These are phyloP conservation scores for Coturnix japonica DNA, from an alignment of 2,113 vertebrate genomes.

Conservation along the genomic window DNA sequence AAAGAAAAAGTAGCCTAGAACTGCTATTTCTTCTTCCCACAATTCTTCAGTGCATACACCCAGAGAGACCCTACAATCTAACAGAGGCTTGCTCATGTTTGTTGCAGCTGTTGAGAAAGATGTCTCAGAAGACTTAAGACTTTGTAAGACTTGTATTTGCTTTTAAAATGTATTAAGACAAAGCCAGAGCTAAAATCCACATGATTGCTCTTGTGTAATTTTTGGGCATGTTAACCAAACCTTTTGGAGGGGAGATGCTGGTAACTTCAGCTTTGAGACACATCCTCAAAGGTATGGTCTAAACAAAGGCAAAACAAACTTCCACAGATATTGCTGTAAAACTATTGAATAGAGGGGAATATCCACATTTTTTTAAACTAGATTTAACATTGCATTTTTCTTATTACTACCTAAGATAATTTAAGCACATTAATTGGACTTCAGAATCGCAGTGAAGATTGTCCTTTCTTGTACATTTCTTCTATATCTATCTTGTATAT, in stretches of 20 bases:
- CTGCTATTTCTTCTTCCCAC: neutral
- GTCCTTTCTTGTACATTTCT: neutral
- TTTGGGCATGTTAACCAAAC: neutral
- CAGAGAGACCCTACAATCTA: neutral
- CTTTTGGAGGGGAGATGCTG: neutral
- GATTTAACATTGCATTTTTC: neutral
- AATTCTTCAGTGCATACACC: neutral
- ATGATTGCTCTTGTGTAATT: neutral
- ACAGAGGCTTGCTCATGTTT: neutral
- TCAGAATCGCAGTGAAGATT: neutral
- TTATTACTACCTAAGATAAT: neutral
- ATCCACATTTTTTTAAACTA: neutral
- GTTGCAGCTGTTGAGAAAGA: neutral
- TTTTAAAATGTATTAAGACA: neutral
- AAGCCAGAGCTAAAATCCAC: neutral
- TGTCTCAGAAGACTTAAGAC: neutral
- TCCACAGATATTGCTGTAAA: neutral
- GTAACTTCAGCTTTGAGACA: neutral
- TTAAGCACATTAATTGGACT: neutral
- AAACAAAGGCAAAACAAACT: neutral
- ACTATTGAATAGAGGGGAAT: neutral
- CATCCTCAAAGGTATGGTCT: neutral
- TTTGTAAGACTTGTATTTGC: neutral
- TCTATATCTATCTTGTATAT: neutral
- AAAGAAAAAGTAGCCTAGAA: neutral